Percentiles rank a stretch among this genome's conserved stretches.
Evolutionary conservation across 2,113 vertebrate species (phyloP).

Genomic region (Vidua chalybeata): DNA sequence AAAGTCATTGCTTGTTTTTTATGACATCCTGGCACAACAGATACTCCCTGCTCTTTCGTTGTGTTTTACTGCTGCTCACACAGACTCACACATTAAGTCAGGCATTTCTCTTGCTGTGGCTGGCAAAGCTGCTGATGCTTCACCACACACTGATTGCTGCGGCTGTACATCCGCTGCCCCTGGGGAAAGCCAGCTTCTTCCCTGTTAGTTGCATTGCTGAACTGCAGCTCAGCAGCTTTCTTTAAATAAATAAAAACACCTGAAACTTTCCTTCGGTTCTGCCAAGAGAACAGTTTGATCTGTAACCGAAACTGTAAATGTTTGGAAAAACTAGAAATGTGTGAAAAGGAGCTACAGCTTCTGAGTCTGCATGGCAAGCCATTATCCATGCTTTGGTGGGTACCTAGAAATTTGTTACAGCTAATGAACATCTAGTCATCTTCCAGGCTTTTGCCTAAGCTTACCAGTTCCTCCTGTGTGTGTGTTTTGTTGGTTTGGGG

Average conservation of each 20-base stretch:
- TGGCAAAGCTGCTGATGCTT: neutral
- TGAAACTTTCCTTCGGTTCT: neutral
- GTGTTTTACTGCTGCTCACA: accelerated
- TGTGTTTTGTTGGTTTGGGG: neutral
- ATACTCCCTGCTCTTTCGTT: neutral
- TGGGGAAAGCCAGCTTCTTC: neutral
- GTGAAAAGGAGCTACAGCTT: neutral
- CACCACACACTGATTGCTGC: accelerated
- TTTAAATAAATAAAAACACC: neutral
- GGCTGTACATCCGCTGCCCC: neutral
- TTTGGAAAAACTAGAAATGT: neutral
- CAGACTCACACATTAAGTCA: neutral
- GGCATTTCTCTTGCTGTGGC: neutral
- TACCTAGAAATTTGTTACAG: neutral
- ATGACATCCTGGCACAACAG: neutral
- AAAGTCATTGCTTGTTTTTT: neutral
- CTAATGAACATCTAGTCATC: neutral
- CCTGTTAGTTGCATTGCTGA: neutral
- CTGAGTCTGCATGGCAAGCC: neutral
- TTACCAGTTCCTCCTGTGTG: neutral
- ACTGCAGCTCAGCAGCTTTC: neutral
- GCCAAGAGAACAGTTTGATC: neutral
- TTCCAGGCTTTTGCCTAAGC: neutral
- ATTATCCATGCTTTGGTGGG: neutral
- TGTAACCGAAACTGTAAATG: neutral